Percentiles rank a stretch among this genome's conserved stretches.
Conservation (phyloP, 2,888 invertebrate genomes). For the Philereme transversata region DNA sequence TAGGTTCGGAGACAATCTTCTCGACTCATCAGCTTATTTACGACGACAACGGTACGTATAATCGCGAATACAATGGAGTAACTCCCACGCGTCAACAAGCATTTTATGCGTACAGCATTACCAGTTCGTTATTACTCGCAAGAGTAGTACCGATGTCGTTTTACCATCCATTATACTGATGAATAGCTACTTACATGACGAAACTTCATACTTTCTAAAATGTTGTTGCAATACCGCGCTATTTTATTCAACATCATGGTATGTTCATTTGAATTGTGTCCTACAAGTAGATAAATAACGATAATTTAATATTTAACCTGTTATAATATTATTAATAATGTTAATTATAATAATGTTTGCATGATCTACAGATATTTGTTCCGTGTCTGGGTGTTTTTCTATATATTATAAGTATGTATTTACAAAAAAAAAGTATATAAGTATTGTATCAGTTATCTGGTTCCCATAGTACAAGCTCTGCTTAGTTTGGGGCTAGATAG, state of each 20-base stretch:
- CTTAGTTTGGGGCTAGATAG: too few relatives aligned
- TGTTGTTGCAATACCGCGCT: constrained; percentile 62
- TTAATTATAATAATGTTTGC: too few relatives aligned
- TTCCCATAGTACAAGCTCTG: too few relatives aligned
- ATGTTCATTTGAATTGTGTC: constrained; percentile 47
- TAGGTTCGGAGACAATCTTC: constrained; percentile 30
- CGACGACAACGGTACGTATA: constrained; percentile 40
- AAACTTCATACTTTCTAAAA: constrained; percentile 71
- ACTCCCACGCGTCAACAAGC: constrained; percentile 66
- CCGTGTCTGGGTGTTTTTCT: too few relatives aligned
- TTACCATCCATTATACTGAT: constrained; percentile 63
- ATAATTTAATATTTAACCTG: too few relatives aligned
- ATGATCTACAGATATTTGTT: too few relatives aligned
- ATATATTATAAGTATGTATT: too few relatives aligned
- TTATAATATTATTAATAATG: too few relatives aligned
- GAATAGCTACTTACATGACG: constrained; percentile 67
- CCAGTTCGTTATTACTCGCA: constrained; percentile 58
- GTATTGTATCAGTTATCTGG: too few relatives aligned
- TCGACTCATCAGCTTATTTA: constrained; percentile 45
- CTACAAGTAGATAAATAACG: not conserved
- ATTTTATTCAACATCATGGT: constrained; percentile 61
- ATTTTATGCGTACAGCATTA: constrained; percentile 55
- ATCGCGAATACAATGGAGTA: constrained; percentile 54
- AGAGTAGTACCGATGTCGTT: constrained; percentile 49
- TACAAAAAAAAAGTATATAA: too few relatives aligned